phyloP scores from a whole-genome alignment of 2,113 vertebrate species.

The Dipodomys merriami region DNA sequence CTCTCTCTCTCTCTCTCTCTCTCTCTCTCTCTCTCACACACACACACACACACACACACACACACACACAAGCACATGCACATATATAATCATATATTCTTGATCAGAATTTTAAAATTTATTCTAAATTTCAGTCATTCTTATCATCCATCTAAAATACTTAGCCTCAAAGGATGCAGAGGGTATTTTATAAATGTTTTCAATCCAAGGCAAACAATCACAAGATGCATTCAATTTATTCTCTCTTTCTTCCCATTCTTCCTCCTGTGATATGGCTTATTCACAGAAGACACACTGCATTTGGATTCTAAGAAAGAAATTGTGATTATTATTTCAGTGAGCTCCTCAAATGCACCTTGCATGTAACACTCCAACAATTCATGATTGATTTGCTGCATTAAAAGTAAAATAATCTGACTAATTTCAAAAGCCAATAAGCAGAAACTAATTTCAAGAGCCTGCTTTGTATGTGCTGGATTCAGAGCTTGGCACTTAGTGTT shows the following conservation, averaged over 20 bases:
- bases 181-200: conserved; percentile 25
- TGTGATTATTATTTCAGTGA: conserved; percentile 4
- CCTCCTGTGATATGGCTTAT: background rate
- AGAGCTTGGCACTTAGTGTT: conserved; percentile 56
- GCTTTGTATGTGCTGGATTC: conserved; percentile 59
- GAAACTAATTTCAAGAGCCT: conserved; percentile 69
- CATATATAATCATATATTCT: background rate
- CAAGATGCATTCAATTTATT: conserved; percentile 18
- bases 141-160: background rate
- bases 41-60: too few species aligned
- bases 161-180: background rate
- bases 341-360: background rate
- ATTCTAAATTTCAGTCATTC: conserved; percentile 3
- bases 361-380: background rate
- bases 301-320: conserved; percentile 18
- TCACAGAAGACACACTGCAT: background rate
- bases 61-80: too few species aligned
- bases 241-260: background rate
- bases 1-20: too few species aligned
- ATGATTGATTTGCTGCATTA: conserved; percentile 50
- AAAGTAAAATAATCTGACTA: conserved; percentile 71
- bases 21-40: too few species aligned
- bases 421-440: conserved; percentile 69
- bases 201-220: background rate
- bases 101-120: conserved; percentile 20